These are phyloP conservation scores for Chironomus riparius DNA, from an alignment of 2,888 invertebrate genomes.

Conservation along the genomic window DNA sequence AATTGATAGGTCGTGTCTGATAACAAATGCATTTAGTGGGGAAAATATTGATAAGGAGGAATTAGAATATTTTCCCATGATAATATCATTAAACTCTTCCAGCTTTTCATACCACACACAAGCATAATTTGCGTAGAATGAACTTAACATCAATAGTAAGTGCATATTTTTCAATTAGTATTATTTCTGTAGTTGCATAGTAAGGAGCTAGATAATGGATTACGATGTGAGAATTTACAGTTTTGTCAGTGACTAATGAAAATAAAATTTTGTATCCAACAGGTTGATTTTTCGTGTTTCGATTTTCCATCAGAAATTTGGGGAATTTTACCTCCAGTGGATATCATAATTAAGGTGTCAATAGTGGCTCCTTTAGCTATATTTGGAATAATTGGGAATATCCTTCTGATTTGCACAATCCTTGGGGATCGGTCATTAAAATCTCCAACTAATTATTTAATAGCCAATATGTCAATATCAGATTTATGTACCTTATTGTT, in stretches of 20 bases:
- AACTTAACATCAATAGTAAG: no score
- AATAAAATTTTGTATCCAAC: background rate
- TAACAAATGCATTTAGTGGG: background rate
- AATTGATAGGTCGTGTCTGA: background rate
- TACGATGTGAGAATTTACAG: no score
- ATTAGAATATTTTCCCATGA: no score
- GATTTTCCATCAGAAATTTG: conserved; percentile 57
- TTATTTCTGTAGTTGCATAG: background rate
- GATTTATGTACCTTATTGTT: conserved; percentile 57
- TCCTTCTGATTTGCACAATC: conserved; percentile 54
- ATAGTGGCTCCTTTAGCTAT: conserved; percentile 53
- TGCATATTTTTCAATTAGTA: background rate
- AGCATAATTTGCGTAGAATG: no score
- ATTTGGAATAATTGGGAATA: conserved; percentile 58
- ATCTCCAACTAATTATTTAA: conserved; percentile 60
- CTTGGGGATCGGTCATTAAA: conserved; percentile 49
- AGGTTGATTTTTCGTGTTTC: conserved; percentile 7
- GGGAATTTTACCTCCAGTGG: conserved; percentile 50
- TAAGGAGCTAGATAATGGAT: no score
- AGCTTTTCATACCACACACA: no score
- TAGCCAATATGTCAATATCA: conserved; percentile 65
- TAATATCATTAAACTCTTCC: no score
- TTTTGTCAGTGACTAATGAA: no score
- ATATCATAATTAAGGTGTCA: conserved; percentile 52
- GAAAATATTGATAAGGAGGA: no score